Conservation (phyloP, 2,888 invertebrate species). For the Cosmia trapezina region DNA sequence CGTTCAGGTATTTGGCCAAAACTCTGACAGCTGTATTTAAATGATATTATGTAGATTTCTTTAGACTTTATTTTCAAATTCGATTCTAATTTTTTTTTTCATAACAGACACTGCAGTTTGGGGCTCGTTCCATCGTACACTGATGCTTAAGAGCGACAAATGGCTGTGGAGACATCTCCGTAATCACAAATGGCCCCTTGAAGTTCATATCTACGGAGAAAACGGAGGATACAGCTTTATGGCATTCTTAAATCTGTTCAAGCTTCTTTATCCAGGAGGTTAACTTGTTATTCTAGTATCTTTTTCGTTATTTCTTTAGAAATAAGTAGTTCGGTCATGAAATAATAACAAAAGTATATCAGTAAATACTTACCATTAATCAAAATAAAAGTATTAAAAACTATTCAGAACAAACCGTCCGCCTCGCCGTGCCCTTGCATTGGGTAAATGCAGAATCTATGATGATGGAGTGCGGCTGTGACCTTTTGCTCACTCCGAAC, state of each 20-base stretch:
- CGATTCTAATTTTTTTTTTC: background rate
- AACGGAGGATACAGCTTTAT: conserved; percentile 77
- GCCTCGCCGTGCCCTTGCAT: conserved; percentile 79
- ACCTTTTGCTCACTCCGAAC: conserved; percentile 71
- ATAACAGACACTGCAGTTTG: conserved; percentile 77
- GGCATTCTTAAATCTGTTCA: conserved; percentile 80
- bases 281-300: conserved; percentile 3
- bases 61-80: background rate
- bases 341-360: background rate
- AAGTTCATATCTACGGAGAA: conserved; percentile 77
- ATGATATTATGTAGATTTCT: background rate
- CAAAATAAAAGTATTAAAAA: background rate
- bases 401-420: conserved; percentile 73
- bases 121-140: conserved; percentile 84
- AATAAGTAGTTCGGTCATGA: too few species aligned
- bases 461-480: conserved; percentile 76
- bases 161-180: conserved; percentile 75
- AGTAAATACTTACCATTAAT: background rate
- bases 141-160: conserved; percentile 72
- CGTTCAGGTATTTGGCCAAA: background rate
- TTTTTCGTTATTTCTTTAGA: background rate
- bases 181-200: conserved; percentile 81
- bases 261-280: conserved; percentile 85
- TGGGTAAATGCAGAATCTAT: conserved; percentile 77
- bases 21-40: background rate